Evolutionary conservation across 2,888 invertebrate species (phyloP).

Genomic region (Philhelius pedissequus): DNA sequence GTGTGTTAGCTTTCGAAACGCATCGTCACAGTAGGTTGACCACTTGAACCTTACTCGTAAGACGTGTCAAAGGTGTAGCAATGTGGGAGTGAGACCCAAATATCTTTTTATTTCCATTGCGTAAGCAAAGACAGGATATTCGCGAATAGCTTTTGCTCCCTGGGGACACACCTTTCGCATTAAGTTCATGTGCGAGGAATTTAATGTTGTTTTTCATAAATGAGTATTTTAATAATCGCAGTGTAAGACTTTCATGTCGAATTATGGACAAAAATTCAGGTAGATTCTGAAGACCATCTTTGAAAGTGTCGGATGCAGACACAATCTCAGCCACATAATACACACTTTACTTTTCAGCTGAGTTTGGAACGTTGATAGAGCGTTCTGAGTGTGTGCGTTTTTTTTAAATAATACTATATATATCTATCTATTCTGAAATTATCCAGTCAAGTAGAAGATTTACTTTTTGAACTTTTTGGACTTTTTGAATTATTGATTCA

Average conservation of each 20-base stretch:
- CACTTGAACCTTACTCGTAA: conserved; percentile 66
- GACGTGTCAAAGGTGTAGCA: too few species aligned
- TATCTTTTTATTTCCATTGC: conserved; percentile 69
- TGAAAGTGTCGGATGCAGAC: conserved; percentile 16
- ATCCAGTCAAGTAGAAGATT: too few species aligned
- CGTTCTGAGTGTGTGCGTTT: conserved; percentile 69
- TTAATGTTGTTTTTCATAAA: conserved; percentile 69
- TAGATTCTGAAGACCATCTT: too few species aligned
- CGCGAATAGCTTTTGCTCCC: too few species aligned
- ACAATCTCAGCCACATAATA: neutral
- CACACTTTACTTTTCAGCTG: neutral
- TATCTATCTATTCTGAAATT: too few species aligned
- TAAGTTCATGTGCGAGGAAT: too few species aligned
- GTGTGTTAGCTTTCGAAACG: conserved; percentile 17
- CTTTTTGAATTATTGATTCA: too few species aligned
- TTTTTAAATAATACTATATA: too few species aligned
- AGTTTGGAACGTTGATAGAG: neutral
- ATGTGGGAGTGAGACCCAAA: conserved; percentile 73
- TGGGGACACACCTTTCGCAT: too few species aligned
- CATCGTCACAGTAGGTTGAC: conserved; percentile 19
- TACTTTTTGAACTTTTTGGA: too few species aligned
- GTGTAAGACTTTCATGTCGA: conserved; percentile 50
- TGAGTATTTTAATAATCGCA: conserved; percentile 67
- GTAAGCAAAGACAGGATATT: too few species aligned
- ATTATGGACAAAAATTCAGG: conserved; percentile 28